Base-by-base conservation (phyloP, 2,888 invertebrate genomes). In the Drosophila suboccidentalis region DNA sequence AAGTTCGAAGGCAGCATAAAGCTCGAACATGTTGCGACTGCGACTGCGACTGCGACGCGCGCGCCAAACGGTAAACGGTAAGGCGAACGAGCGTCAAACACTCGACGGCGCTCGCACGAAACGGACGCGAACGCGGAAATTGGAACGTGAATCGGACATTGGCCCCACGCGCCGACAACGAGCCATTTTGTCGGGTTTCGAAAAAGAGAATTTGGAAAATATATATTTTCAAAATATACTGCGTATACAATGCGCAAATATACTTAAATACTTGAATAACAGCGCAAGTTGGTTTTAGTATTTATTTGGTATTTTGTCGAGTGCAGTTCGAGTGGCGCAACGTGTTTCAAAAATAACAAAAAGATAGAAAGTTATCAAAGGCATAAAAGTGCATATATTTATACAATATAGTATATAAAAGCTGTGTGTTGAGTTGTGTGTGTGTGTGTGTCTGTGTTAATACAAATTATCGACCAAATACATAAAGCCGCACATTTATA, bases 401-500 rank as follows among this genome's bases (percentile, higher is more conserved):
- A 22, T 46, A n/a, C n/a, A n/a, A n/a, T n/a, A n/a, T n/a, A n/a
- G n/a, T n/a, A 49, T 47, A 49, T 41, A 49, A 4, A 32, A 38
- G 41, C 34, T 9, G 55, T 54, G 47, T 55, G n/a, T 38, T 57
- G 36, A 39, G 11, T n/a, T 19, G 59, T 60, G 50, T 51, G 44
- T 51, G 15, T 38, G 51, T 63, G 53, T 65, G 46, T 41, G 43
- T 57, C 32, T 73, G 66, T 71, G 73, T 68, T 75, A 53, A 74
- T 74, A 74, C 51, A 74, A 63, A 71, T 82, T 85, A 85, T 85
- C 85, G 87, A 89, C 80, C 89, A 85, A 85, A 85, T 85, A 89
- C 62, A 76, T 80, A 71, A 64, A 49, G 73, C 49, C 71, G 58
- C 57, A 59, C 47, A 68, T 65, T 58, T 53, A 19, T 64, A n/a